Evolutionary conservation across 92 coral and sea anemone species (phyloP), one percentile per base, ranked within the genome.

Genomic region (Porites rus): DNA sequence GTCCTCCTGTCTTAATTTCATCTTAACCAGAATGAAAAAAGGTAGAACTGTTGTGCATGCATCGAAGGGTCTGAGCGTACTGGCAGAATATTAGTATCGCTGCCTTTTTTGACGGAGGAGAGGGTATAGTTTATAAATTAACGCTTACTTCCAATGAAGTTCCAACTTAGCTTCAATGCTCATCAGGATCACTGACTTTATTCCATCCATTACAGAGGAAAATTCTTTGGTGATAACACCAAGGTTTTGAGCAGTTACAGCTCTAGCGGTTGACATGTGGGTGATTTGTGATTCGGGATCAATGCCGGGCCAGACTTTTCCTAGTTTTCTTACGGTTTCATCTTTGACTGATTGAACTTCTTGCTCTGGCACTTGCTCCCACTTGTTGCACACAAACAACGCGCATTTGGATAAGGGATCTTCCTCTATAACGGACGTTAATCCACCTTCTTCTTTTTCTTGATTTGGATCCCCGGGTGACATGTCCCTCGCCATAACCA

Each of bases 351-450:
- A 4, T 18, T 67, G 14, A 18, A 12, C 7, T 50, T 81, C 77
- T 1, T 20, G 1, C 56, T 10, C n/a, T 24, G n/a, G 22, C 7
- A 81, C 77, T n/a, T 50, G 77, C 22, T 81, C 85, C 85, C 85
- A 81, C n/a, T 81, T 81, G 75, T 81, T 81, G 65, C 76, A 50
- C 46, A 81, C 65, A 17, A 81, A 81, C 59, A 81, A 73, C 7
- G 85, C 72, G 63, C 85, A 81, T 64, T 81, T 54, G 20, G 85
- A 58, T 6, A 68, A 46, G 10, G 0, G 72, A 4, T 67, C 17
- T 16, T 24, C 43, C 14, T 8, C 3, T 0, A 10, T n/a, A 5
- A 28, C 31, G 31, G 31, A 28, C 31, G 31, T 28, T 28, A 56
- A 10, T 56, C 16, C 14, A 56, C 61, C 61, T 56, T 8, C 61